phyloP scores from a whole-genome alignment of 2,113 vertebrate species.

The Bubo blakistoni region DNA sequence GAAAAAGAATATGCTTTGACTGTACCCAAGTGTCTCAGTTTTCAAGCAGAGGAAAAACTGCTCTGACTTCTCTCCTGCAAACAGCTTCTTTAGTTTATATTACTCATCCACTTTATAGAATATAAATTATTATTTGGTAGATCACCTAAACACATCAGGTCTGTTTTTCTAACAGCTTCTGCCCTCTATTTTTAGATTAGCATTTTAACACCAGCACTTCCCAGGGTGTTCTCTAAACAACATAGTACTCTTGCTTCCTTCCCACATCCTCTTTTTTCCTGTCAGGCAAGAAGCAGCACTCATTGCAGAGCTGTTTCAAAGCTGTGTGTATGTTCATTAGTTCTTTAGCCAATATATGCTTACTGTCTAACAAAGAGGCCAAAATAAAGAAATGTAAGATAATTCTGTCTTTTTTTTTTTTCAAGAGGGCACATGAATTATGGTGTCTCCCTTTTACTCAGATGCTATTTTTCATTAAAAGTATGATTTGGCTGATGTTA shows the following conservation, averaged over 20 bases:
- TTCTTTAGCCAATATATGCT: not conserved
- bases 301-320: not conserved
- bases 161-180: not conserved
- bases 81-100: not conserved
- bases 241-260: not conserved
- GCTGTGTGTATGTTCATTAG: not conserved
- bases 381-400: not conserved
- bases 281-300: not conserved
- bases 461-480: not conserved
- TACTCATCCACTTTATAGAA: not conserved
- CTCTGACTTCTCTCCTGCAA: not conserved
- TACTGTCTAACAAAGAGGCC: not conserved
- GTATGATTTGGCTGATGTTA: not conserved
- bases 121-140: not conserved
- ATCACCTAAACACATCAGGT: not conserved
- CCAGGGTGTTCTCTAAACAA: not conserved
- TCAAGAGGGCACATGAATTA: not conserved
- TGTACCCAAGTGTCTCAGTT: not conserved
- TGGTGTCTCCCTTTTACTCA: not conserved
- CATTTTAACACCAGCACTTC: not conserved
- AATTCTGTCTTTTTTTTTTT: not conserved
- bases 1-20: not conserved
- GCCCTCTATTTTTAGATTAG: not conserved
- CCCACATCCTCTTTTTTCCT: not conserved
- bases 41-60: not conserved